phyloP scores from a whole-genome alignment of 2,888 invertebrate genomes.

The Pterostichus niger region DNA sequence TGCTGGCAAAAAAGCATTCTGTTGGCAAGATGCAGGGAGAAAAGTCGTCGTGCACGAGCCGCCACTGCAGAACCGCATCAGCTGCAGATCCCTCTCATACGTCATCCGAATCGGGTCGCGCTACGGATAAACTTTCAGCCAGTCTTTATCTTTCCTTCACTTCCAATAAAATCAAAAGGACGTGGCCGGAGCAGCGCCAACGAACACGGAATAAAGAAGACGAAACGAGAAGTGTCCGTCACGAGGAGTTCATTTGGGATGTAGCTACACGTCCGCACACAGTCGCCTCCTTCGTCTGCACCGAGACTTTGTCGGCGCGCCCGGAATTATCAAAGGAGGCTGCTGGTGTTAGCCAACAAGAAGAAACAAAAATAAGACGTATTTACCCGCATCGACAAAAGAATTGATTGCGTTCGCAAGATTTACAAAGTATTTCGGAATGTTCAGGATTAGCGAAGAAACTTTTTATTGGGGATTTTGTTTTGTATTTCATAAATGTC shows the following conservation, averaged over 20 bases:
- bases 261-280: conserved; percentile 60
- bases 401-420: conserved; percentile 57
- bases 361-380: conserved; percentile 64
- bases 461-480: conserved; percentile 58
- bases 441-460: conserved; percentile 27
- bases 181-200: conserved; percentile 8
- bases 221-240: conserved; percentile 57
- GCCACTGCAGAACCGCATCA: conserved; percentile 62
- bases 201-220: conserved; percentile 54
- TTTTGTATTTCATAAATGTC: conserved; percentile 59
- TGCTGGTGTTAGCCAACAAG: conserved; percentile 51
- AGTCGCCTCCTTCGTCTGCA: background rate
- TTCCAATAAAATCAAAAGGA: conserved; percentile 66
- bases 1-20: background rate
- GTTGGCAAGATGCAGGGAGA: background rate
- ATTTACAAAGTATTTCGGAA: conserved; percentile 57
- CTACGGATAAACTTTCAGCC: conserved; percentile 65
- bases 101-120: conserved; percentile 65
- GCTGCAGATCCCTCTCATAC: conserved; percentile 65
- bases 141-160: conserved; percentile 66
- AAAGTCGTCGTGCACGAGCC: conserved; percentile 28
- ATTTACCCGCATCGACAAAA: conserved; percentile 51
- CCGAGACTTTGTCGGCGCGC: conserved; percentile 10
- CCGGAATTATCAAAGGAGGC: conserved; percentile 59
- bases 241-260: conserved; percentile 62